These are phyloP conservation scores for Helleia helle DNA, from an alignment of 2,888 invertebrate genomes.

Conservation along the genomic window DNA sequence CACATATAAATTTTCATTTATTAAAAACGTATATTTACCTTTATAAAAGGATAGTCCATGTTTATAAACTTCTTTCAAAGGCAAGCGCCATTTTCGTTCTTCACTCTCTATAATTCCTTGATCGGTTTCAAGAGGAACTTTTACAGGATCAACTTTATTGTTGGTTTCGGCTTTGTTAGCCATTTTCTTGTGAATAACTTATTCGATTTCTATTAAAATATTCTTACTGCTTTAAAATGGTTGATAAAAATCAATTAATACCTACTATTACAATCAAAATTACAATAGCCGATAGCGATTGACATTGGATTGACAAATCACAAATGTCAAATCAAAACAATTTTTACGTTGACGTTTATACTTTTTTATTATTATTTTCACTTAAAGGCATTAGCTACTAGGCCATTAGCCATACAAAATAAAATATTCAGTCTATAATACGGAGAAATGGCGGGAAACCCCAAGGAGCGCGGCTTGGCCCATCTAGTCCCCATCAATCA, in stretches of 20 bases:
- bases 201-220: constrained; percentile 10
- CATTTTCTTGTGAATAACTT: constrained; percentile 27
- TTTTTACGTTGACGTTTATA: too few relatives aligned
- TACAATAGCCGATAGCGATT: not conserved
- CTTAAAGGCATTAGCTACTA: too few relatives aligned
- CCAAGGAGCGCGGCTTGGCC: too few relatives aligned
- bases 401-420: too few relatives aligned
- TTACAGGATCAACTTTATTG: constrained; percentile 50
- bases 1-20: not conserved
- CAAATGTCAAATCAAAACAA: not conserved
- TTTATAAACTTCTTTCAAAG: constrained; percentile 87
- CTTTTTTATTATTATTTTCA: too few relatives aligned
- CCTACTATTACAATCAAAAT: too few relatives aligned
- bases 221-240: constrained; percentile 4
- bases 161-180: constrained; percentile 39
- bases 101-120: constrained; percentile 64
- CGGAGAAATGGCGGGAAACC: too few relatives aligned
- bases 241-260: not conserved
- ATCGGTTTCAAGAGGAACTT: constrained; percentile 59
- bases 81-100: constrained; percentile 78
- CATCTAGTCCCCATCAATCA: too few relatives aligned
- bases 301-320: not conserved
- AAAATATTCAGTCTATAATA: too few relatives aligned
- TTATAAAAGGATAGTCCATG: constrained; percentile 93
- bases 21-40: constrained; percentile 74